Conservation (phyloP, 2,888 invertebrate genomes). For the Chromoteleia sp. region DNA sequence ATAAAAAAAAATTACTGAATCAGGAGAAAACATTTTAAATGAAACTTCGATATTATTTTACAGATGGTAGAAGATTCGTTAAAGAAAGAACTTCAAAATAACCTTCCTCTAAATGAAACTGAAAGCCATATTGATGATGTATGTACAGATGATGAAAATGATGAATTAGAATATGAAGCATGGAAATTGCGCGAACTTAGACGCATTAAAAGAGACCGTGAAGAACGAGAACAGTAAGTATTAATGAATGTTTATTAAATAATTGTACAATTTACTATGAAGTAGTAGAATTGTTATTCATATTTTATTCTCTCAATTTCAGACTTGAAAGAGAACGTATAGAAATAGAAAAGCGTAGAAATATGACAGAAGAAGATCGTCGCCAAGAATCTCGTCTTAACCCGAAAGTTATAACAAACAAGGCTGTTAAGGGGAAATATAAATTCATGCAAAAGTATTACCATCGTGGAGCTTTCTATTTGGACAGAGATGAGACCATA, state of each 20-base stretch:
- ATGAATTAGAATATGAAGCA: constrained; percentile 97
- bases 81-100: constrained; percentile 90
- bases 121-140: constrained; percentile 93
- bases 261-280: no score
- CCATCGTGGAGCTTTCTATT: constrained; percentile 99
- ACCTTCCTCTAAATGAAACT: constrained; percentile 86
- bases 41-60: constrained; percentile 25
- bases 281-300: neutral
- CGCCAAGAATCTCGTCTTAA: constrained; percentile 94
- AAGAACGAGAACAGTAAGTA: constrained; percentile 92
- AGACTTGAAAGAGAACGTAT: constrained; percentile 94
- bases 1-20: no score
- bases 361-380: constrained; percentile 98
- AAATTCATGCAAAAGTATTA: constrained; percentile 99
- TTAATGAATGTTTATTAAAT: neutral
- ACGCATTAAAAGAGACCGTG: constrained; percentile 97
- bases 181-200: constrained; percentile 99
- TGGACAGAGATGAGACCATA: constrained; percentile 96
- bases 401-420: constrained; percentile 97
- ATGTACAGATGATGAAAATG: constrained; percentile 97
- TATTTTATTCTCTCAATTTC: neutral
- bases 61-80: constrained; percentile 95
- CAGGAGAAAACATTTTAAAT: no score
- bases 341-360: constrained; percentile 95
- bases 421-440: constrained; percentile 98